Percentiles rank a stretch among this genome's conserved stretches.
Conservation (phyloP, 1,140 invertebrate genomes). For the Arion vulgaris region DNA sequence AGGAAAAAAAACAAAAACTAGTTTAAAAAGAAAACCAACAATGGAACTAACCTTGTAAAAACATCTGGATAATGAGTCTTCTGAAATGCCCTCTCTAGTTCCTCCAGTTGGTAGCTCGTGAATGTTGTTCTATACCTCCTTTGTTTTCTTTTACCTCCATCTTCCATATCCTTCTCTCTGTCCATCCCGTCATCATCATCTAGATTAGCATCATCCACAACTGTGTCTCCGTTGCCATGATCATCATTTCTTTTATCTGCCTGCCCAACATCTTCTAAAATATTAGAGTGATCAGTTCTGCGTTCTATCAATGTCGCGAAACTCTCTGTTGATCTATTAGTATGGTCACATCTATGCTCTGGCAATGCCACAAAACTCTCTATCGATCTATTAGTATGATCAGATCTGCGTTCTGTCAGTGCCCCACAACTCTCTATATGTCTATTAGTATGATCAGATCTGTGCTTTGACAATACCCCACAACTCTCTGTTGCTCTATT, state of each 20-base stretch:
- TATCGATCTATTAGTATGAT: no score
- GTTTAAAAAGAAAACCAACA: slow-evolving; percentile 60
- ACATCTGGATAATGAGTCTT: slow-evolving; percentile 71
- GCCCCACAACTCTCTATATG: no score
- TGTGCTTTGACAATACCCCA: neutral
- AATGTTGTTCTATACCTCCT: slow-evolving; percentile 69
- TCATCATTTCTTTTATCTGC: neutral
- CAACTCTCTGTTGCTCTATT: neutral
- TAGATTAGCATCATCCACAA: neutral
- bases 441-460: neutral
- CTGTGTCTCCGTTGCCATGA: neutral
- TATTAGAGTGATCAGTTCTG: no score
- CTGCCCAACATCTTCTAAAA: no score
- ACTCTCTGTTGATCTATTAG: no score
- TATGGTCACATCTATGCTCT: no score
- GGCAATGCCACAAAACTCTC: no score
- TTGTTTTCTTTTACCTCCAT: slow-evolving; percentile 60
- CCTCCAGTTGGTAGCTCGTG: slow-evolving; percentile 67
- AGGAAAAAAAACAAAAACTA: no score
- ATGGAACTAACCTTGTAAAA: slow-evolving; percentile 61
- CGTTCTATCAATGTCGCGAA: no score
- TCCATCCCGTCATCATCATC: slow-evolving; percentile 15
- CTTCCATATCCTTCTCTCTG: slow-evolving; percentile 48
- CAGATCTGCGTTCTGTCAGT: no score
- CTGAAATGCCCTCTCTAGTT: slow-evolving; percentile 67